Percentiles rank a stretch among this genome's conserved stretches.
Evolutionary conservation across 2,113 vertebrate species (phyloP).

Genomic region (Zosterops borbonicus): DNA sequence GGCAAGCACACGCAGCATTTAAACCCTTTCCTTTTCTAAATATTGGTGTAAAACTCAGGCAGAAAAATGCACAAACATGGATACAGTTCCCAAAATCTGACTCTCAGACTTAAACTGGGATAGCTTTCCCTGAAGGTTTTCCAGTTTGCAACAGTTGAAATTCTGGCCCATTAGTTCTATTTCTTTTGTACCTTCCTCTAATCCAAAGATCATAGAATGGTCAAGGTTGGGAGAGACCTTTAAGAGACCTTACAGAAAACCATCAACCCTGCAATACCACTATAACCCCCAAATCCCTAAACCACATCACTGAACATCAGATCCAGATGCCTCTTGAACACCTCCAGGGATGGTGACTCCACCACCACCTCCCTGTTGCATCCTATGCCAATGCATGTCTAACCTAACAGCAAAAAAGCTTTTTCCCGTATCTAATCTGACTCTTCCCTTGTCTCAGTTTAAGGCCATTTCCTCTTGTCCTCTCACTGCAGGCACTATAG

Average conservation of each 20-base stretch:
- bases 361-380: neutral
- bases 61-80: neutral
- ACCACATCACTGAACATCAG: accelerated
- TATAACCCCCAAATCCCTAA: neutral
- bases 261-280: neutral
- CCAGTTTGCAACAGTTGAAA: neutral
- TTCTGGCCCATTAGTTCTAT: neutral
- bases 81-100: neutral
- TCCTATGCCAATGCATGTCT: neutral
- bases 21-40: neutral
- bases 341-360: neutral
- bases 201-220: neutral
- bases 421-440: no score
- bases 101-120: neutral
- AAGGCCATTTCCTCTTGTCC: neutral
- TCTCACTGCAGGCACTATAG: neutral
- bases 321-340: neutral
- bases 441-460: neutral
- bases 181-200: neutral
- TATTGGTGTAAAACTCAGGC: neutral
- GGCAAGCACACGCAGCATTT: neutral
- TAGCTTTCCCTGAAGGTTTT: neutral
- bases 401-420: neutral
- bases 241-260: neutral
- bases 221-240: neutral